phyloP scores from a whole-genome alignment of 1,140 invertebrate genomes.

The Diplogasteroides magnus region DNA sequence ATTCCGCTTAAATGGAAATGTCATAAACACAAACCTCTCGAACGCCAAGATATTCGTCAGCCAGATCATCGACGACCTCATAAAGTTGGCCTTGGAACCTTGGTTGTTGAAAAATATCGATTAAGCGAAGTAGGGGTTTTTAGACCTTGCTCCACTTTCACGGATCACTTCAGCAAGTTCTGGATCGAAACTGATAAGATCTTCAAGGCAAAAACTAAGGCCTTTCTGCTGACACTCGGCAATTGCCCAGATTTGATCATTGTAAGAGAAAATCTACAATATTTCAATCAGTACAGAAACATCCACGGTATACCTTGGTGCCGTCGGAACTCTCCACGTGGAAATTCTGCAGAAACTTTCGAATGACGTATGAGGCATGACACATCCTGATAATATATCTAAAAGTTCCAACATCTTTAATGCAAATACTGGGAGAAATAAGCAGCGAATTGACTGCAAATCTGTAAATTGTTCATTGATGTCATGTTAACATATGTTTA shows the following conservation, averaged over 20 bases:
- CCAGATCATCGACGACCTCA: conserved; percentile 18
- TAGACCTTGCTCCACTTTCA: conserved; percentile 78
- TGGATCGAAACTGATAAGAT: conserved; percentile 76
- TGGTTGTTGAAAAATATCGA: no score
- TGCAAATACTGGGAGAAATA: no score
- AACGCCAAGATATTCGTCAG: conserved; percentile 34
- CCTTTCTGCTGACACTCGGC: conserved; percentile 78
- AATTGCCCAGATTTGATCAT: conserved; percentile 63
- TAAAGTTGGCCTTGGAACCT: conserved; percentile 15
- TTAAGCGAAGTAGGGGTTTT: conserved; percentile 69
- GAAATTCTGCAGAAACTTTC: conserved; percentile 48
- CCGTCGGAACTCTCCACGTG: conserved; percentile 43
- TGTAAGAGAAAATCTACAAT: conserved; percentile 47
- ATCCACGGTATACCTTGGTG: conserved; percentile 4
- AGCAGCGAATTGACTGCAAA: no score
- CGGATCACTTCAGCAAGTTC: conserved; percentile 74
- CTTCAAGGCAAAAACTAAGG: conserved; percentile 80
- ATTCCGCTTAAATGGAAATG: conserved; percentile 1
- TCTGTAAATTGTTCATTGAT: no score
- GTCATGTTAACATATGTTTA: no score
- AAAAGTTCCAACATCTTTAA: no score
- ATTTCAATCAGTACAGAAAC: background rate
- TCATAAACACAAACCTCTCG: conserved; percentile 32
- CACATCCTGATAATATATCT: no score
- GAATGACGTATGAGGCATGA: conserved; percentile 24